Conservation (phyloP, 2,888 invertebrate species). For the Chaetoderma sp. region DNA sequence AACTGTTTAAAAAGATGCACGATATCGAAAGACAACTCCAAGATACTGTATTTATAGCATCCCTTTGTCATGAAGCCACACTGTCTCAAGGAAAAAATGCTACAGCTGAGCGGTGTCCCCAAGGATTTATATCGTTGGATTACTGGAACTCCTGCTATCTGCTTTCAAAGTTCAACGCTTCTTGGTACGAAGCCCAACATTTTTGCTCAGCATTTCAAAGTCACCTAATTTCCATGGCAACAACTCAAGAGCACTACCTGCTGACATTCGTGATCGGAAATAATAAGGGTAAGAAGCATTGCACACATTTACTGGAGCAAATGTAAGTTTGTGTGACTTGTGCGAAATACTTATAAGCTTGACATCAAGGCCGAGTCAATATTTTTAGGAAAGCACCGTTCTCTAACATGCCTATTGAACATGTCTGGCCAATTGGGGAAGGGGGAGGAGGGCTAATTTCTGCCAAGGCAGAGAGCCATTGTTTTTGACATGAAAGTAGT, state of each 20-base stretch:
- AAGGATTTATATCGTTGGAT: constrained; percentile 48
- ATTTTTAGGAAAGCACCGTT: no score
- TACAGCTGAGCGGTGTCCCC: constrained; percentile 51
- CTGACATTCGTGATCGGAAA: constrained; percentile 57
- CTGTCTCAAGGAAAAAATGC: no score
- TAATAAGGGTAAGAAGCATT: constrained; percentile 50
- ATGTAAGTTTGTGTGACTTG: neutral
- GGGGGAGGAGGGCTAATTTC: no score
- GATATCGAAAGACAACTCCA: constrained; percentile 8
- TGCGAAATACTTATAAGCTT: neutral
- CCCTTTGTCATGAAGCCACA: no score
- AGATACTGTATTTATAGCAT: no score
- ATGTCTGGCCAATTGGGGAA: no score
- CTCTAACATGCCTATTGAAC: no score
- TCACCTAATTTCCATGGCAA: constrained; percentile 50
- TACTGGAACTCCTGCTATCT: constrained; percentile 56
- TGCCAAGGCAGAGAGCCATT: no score
- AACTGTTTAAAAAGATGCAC: constrained; percentile 40
- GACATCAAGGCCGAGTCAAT: no score
- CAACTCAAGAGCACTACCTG: constrained; percentile 55
- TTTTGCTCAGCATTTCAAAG: constrained; percentile 58
- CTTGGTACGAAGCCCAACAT: constrained; percentile 59
- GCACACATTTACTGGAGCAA: no score
- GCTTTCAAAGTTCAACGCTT: constrained; percentile 55
- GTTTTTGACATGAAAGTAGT: no score